phyloP scores from a whole-genome alignment of 2,797 vertebrate genomes.

The Acanthurus leucopareius region DNA sequence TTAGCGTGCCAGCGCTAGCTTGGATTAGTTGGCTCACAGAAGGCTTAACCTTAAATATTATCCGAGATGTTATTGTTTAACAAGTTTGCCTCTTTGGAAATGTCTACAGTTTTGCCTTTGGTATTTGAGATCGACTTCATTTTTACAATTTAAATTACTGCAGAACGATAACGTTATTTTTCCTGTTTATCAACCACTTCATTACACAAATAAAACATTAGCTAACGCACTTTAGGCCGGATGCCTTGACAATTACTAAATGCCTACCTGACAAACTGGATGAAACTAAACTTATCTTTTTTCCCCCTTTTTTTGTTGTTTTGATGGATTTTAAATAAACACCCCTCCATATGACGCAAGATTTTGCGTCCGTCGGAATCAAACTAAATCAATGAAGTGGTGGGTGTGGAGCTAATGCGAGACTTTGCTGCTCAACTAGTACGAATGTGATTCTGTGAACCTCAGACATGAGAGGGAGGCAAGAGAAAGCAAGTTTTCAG shows the following conservation, averaged over 20 bases:
- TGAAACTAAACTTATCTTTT: too few relatives aligned
- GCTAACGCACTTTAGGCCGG: too few relatives aligned
- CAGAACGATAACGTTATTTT: background rate
- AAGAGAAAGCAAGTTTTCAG: background rate
- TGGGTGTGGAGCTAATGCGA: background rate
- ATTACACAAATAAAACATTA: too few relatives aligned
- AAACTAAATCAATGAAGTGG: background rate
- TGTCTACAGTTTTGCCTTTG: fast-evolving
- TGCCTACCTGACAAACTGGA: background rate
- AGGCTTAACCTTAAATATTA: background rate
- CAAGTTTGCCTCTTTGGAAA: background rate
- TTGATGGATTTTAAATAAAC: background rate
- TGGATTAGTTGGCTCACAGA: constrained; percentile 51
- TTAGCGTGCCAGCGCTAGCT: constrained; percentile 56
- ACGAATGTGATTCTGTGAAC: background rate
- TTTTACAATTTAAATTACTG: background rate
- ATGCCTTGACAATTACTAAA: too few relatives aligned
- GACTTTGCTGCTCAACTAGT: constrained; percentile 16
- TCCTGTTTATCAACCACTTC: background rate
- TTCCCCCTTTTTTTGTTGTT: too few relatives aligned
- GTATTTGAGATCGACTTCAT: fast-evolving
- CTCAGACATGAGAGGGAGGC: background rate
- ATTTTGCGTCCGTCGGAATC: background rate
- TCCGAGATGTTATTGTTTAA: background rate
- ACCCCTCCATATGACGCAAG: background rate